Base-by-base conservation (phyloP, 2,797 vertebrate genomes). In the Thalassophryne amazonica region DNA sequence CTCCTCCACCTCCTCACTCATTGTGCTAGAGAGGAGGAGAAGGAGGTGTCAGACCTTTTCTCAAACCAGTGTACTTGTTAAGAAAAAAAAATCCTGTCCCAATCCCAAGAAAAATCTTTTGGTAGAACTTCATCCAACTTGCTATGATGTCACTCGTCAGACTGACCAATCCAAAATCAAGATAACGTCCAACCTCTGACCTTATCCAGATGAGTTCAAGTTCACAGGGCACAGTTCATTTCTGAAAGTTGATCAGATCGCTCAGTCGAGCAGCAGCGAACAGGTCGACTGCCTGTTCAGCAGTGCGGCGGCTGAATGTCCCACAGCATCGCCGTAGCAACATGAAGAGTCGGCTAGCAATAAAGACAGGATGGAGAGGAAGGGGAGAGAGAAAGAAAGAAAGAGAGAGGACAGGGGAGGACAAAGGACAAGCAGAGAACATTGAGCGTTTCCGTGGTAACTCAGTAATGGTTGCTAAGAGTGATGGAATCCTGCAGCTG, bases 401-500 rank as follows among this genome's bases (percentile, higher is more conserved):
- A 28, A n/a, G 28, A 23, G 27, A 31, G 17, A 46, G 11, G 37
- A 59, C 45, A 35, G 46, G 73, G 49, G 55, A 60, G 60, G 54
- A 80, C 60, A 84, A 77, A 78, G 45, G 41, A 75, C 59, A 70
- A 67, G 67, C 69, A 67, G 50, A 69, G 67, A 79, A 69, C 63
- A 69, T 76, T 65, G 24, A 66, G 77, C n/a, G 81, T 86, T 85
- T 69, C 85, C 81, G 51, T 84, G 79, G 85, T 65, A 83, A 86
- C 83, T 64, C 69, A 64, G 73, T 60, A 76, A 76, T 53, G 48
- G 76, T 86, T 83, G 73, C 85, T 70, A 75, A 72, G 79, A 85
- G 81, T 86, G 84, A 81, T 84, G 83, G 84, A 86, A 86, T 85
- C 73, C 84, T 80, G 76, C 78, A 73, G 55, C 52, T 16, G 31